Conservation (phyloP, 2,113 vertebrate species). For the Actinemys pallida region DNA sequence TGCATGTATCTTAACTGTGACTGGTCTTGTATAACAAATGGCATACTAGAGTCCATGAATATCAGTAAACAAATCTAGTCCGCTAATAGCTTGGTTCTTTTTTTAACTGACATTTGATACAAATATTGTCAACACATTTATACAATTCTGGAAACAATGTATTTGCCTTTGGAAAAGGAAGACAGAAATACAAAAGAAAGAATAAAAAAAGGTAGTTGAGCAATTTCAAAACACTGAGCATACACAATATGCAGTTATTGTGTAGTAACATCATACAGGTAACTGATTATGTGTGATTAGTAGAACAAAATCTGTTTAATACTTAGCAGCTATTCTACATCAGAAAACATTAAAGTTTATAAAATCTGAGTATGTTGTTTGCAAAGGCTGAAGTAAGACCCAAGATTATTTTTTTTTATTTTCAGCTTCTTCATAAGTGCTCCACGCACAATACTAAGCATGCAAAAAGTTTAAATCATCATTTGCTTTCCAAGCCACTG, state of each 20-base stretch:
- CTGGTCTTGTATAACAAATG: constrained; percentile 53
- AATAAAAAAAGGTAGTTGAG: background rate
- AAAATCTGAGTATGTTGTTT: fast-evolving
- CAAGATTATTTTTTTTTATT: background rate
- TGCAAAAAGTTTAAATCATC: background rate
- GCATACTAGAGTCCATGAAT: constrained; percentile 53
- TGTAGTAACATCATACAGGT: background rate
- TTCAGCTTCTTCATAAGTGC: background rate
- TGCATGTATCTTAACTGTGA: constrained; percentile 59
- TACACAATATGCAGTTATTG: background rate
- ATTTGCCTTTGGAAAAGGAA: constrained; percentile 1
- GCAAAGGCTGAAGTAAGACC: fast-evolving
- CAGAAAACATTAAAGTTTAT: background rate
- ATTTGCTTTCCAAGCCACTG: background rate
- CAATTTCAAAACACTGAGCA: background rate
- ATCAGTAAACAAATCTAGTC: constrained; percentile 53
- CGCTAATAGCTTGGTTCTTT: constrained; percentile 33
- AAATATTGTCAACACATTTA: constrained; percentile 17
- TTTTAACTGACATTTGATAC: constrained; percentile 7
- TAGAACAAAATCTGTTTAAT: background rate
- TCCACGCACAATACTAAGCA: background rate
- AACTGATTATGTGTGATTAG: background rate
- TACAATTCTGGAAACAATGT: background rate
- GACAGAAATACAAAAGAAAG: background rate
- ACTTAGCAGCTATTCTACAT: background rate